Evolutionary conservation across 2,113 vertebrate genomes (phyloP).

Genomic region (Pseudorhombus dupliciocellatus): DNA sequence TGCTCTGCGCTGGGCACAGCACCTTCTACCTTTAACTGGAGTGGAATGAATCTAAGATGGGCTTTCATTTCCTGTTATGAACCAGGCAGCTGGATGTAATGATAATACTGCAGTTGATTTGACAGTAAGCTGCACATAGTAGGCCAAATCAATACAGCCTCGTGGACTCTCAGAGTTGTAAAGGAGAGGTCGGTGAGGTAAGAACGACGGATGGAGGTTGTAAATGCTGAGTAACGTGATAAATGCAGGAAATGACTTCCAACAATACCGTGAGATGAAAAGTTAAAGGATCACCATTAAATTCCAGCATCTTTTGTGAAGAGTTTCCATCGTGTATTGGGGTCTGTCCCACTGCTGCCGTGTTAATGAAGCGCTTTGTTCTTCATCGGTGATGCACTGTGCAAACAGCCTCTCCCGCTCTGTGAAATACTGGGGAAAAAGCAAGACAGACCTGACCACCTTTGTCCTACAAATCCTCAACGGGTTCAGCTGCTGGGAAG

Average conservation of each 20-base stretch:
- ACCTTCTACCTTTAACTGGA: background rate
- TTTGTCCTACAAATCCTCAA: background rate
- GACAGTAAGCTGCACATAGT: background rate
- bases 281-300: too few species aligned
- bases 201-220: background rate
- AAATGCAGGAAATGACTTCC: too few species aligned
- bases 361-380: background rate
- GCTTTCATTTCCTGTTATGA: background rate
- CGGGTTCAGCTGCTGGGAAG: background rate
- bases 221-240: background rate
- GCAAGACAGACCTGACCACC: background rate
- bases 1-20: background rate
- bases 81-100: background rate
- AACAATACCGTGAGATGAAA: too few species aligned
- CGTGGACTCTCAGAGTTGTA: background rate
- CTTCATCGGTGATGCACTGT: background rate
- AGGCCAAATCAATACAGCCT: background rate
- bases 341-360: background rate
- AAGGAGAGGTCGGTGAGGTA: background rate
- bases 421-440: background rate
- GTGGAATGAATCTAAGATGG: background rate
- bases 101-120: constrained; percentile 1
- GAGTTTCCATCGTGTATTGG: too few species aligned
- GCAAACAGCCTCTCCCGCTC: background rate
- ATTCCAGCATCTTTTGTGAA: too few species aligned